phyloP scores from a whole-genome alignment of 2,113 vertebrate species.

The Spermophilus dauricus region DNA sequence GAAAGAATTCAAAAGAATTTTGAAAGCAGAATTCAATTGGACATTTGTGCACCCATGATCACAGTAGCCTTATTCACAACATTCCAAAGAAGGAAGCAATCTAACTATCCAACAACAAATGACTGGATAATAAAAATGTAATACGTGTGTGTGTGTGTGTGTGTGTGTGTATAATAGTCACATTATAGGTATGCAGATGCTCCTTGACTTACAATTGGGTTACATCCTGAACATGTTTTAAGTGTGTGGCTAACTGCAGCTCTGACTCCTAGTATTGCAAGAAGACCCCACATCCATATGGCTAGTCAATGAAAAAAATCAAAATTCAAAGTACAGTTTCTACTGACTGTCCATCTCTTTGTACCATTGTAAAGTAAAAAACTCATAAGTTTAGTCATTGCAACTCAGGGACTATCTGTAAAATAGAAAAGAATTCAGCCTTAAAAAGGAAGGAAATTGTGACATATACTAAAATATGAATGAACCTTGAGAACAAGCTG shows the following conservation, averaged over 20 bases:
- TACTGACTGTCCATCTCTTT: too few species aligned
- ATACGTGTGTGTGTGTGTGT: too few species aligned
- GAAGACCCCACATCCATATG: not conserved
- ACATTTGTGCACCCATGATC: not conserved
- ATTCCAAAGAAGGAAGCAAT: not conserved
- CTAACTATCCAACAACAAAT: not conserved
- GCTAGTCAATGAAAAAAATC: not conserved
- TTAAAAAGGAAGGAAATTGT: constrained; percentile 5
- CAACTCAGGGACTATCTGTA: too few species aligned
- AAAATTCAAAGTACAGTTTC: not conserved
- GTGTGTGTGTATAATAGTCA: too few species aligned
- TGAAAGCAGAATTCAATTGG: not conserved
- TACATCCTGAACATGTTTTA: not conserved
- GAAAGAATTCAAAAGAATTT: not conserved
- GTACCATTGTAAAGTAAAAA: too few species aligned
- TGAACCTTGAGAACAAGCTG: not conserved
- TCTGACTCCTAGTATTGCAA: too few species aligned
- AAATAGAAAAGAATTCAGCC: too few species aligned
- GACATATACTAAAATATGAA: not conserved
- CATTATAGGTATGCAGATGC: too few species aligned
- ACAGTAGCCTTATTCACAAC: not conserved
- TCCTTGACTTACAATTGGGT: not conserved
- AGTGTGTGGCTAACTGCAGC: not conserved
- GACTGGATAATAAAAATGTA: not conserved
- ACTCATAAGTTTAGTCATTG: too few species aligned